A percentile compares a stretch with the other conserved stretches of the same genome.
Evolutionary conservation across 2,888 invertebrate species (phyloP).

Genomic region (Shargacucullia verbasci): DNA sequence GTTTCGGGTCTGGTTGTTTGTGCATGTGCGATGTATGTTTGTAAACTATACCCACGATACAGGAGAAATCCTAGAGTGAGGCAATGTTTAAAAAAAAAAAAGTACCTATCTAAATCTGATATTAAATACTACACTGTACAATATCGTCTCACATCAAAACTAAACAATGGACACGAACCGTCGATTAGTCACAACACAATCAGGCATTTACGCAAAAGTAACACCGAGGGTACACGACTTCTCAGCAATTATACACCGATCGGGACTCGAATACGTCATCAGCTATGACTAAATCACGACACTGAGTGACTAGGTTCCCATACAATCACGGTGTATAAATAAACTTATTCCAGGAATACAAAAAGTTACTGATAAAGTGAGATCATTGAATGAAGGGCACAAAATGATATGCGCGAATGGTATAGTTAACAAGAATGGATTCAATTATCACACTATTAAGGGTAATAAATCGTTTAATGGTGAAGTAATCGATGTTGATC

Average conservation of each 20-base stretch:
- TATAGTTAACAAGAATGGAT: slow-evolving; percentile 47
- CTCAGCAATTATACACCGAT: slow-evolving; percentile 71
- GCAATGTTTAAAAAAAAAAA: too few species aligned
- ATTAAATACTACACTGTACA: too few species aligned
- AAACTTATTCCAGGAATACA: slow-evolving; percentile 34
- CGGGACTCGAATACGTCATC: slow-evolving; percentile 71
- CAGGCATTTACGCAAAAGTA: slow-evolving; percentile 77
- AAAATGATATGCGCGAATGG: slow-evolving; percentile 40
- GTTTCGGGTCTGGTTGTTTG: too few species aligned
- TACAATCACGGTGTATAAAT: slow-evolving; percentile 38
- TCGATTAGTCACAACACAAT: slow-evolving; percentile 82
- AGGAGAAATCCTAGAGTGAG: too few species aligned
- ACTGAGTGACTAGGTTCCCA: slow-evolving; percentile 72
- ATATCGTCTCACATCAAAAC: background rate
- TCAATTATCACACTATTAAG: slow-evolving; percentile 41
- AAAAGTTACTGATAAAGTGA: slow-evolving; percentile 45
- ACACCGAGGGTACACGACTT: slow-evolving; percentile 78
- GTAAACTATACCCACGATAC: too few species aligned
- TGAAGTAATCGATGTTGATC: slow-evolving; percentile 43
- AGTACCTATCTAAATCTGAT: too few species aligned
- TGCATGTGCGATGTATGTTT: too few species aligned
- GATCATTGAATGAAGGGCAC: slow-evolving; percentile 46
- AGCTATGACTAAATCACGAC: slow-evolving; percentile 72
- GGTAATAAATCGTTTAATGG: slow-evolving; percentile 40
- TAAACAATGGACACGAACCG: slow-evolving; percentile 65